Evolutionary conservation across 2,797 vertebrate species (phyloP).

Genomic region (Catamblyrhynchus diadema): DNA sequence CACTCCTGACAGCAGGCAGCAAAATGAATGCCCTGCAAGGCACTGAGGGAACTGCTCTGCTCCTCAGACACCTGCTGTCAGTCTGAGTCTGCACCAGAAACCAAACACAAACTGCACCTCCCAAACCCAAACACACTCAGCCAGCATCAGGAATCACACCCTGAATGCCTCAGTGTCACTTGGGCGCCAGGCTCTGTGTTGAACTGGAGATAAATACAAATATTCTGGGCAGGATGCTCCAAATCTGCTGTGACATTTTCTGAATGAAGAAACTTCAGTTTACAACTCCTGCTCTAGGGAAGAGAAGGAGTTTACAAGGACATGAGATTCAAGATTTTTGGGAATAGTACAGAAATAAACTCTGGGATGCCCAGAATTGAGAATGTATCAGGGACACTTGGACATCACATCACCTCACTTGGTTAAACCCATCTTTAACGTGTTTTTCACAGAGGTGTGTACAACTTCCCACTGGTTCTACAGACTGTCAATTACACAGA

Average conservation of each 20-base stretch:
- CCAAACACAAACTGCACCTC: background rate
- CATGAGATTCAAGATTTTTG: background rate
- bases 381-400: fast-evolving
- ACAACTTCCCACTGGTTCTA: background rate
- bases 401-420: background rate
- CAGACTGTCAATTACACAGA: background rate
- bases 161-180: background rate
- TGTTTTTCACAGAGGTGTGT: background rate
- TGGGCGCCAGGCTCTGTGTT: background rate
- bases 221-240: background rate
- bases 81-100: background rate
- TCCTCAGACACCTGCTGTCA: background rate
- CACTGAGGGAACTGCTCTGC: background rate
- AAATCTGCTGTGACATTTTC: background rate
- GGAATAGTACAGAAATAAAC: background rate
- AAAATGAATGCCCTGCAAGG: background rate
- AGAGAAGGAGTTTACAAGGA: background rate
- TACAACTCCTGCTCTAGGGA: background rate
- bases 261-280: background rate
- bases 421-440: background rate
- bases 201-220: background rate
- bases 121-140: background rate
- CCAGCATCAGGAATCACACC: background rate
- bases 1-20: background rate
- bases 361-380: background rate